Conservation (phyloP, 1,140 invertebrate species). For the Hypothenemus hampei region DNA sequence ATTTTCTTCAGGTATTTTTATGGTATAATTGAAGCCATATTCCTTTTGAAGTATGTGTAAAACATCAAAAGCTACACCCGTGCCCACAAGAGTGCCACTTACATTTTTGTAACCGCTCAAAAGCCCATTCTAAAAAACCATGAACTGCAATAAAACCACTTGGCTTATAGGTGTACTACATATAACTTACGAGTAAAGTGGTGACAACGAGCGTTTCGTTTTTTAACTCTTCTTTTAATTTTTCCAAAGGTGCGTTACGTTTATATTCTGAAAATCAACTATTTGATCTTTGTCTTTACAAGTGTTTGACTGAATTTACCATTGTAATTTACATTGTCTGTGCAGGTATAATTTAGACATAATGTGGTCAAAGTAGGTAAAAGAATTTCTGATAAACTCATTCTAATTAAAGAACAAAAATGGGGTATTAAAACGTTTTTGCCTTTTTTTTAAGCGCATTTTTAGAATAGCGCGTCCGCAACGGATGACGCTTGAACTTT, state of each 20-base stretch:
- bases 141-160: conserved; percentile 1
- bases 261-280: too few relatives aligned
- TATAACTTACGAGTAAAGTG: conserved; percentile 29
- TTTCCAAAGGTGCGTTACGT: background rate
- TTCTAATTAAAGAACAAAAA: background rate
- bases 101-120: conserved; percentile 52
- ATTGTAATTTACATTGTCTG: conserved; percentile 6
- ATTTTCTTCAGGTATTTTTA: conserved; percentile 56
- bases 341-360: conserved; percentile 32
- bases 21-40: conserved; percentile 67
- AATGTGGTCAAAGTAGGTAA: conserved; percentile 24
- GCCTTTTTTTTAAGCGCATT: background rate
- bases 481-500: too few relatives aligned
- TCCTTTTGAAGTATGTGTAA: conserved; percentile 61
- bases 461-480: background rate
- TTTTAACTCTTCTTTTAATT: conserved; percentile 25
- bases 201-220: conserved; percentile 30
- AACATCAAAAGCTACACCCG: conserved; percentile 67
- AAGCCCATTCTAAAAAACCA: conserved; percentile 53
- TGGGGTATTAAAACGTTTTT: too few relatives aligned
- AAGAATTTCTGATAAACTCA: conserved; percentile 27
- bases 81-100: conserved; percentile 55
- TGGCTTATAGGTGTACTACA: background rate
- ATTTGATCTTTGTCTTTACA: too few relatives aligned
- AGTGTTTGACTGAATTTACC: too few relatives aligned